Base-by-base conservation (phyloP, 2,113 vertebrate species). In the Gymnarchus niloticus region DNA sequence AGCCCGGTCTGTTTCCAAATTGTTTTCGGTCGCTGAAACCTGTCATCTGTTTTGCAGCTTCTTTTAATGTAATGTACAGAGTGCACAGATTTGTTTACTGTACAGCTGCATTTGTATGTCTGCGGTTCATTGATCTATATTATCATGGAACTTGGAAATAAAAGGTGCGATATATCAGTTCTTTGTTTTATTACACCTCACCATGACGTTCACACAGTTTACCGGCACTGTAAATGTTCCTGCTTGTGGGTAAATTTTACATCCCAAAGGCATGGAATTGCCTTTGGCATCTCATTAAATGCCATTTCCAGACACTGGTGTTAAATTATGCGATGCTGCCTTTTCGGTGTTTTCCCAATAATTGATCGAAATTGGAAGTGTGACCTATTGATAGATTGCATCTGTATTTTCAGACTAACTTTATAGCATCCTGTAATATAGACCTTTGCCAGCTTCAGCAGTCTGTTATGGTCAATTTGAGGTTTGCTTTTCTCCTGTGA, bases 71-170 rank as follows among this genome's bases (percentile, higher is more conserved):
- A 41, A 73, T 59, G 54, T 83, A 83, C 54, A 52, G 49, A 81
- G 25, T 81, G 44, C 46, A 37, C 33, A 44, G 52, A 85, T 85
- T 85, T 77, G 48, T 65, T 48, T 73, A 76, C 65, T 85, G 65
- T 85, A 85, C 54, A 56, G 80, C 80, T 85, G 49, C 37, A 57
- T 78, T 57, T 85, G 84, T 85, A 85, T 69, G 51, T 80, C 9
- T 85, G 25, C 80, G 54, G 49, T 85, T 52, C 33, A 21, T 78
- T 46, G 56, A 85, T 83, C 28, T 83, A 4, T 77, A 17, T 57
- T 83, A 10, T 56, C 10, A 56, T 85, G 84, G 49, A 76, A 78
- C 54, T 19, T 85, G 52, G 49, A 54, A 85, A 85, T 85, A 85
- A 85, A 85, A 41, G 9, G 76, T 85, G 76, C 12, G 23, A 21